phyloP scores from a whole-genome alignment of 2,113 vertebrate species.

The Charina bottae region DNA sequence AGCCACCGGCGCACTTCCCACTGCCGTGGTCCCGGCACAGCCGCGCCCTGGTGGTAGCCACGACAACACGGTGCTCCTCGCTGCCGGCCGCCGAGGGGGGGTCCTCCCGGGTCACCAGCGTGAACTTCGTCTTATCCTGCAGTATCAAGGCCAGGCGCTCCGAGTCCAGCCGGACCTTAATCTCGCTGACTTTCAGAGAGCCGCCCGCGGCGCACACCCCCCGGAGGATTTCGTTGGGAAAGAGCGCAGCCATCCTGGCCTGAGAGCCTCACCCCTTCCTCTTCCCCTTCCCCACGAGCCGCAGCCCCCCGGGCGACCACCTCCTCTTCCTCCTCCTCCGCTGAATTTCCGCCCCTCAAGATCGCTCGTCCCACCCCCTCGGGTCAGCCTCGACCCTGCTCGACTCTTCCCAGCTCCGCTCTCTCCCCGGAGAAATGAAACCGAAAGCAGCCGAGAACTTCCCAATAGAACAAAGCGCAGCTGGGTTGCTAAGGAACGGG shows the following conservation, averaged over 20 bases:
- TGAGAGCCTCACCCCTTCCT: not conserved
- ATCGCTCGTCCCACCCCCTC: rapidly evolving
- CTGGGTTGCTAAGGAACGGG: not conserved
- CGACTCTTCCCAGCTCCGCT: not conserved
- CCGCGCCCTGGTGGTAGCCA: constrained; percentile 67
- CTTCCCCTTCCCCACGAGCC: not conserved
- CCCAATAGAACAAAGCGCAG: rapidly evolving
- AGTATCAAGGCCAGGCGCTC: constrained; percentile 52
- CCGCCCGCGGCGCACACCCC: constrained; percentile 70
- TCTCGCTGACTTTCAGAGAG: constrained; percentile 62
- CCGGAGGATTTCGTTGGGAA: not conserved
- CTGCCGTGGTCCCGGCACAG: constrained; percentile 64
- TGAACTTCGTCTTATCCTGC: constrained; percentile 53
- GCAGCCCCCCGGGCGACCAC: not conserved
- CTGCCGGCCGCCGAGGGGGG: not conserved
- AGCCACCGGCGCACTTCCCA: constrained; percentile 41
- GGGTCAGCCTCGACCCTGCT: too few species aligned
- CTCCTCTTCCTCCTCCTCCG: not conserved
- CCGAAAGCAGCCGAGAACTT: constrained; percentile 43
- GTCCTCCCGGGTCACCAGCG: constrained; percentile 39
- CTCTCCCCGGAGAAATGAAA: constrained; percentile 64
- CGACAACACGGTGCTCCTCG: constrained; percentile 34
- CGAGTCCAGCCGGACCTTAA: constrained; percentile 48
- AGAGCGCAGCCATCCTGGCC: rapidly evolving
- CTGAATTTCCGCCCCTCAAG: not conserved